Evolutionary conservation across 2,888 invertebrate genomes (phyloP).

Genomic region (Mythimna loreyi): DNA sequence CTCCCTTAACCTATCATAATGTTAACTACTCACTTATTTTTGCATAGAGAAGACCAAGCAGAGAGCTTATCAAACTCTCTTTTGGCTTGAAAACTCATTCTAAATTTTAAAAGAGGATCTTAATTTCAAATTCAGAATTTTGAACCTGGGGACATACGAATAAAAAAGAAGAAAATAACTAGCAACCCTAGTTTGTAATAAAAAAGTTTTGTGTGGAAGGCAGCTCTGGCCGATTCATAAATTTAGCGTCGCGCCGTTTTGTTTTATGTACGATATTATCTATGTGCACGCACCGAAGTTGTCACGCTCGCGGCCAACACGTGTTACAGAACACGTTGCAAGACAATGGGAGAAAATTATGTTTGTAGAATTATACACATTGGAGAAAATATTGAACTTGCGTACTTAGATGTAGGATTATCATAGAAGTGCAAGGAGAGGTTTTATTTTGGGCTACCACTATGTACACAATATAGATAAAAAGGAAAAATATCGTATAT

Average conservation of each 20-base stretch:
- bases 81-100: too few relatives aligned
- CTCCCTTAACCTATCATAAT: too few relatives aligned
- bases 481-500: too few relatives aligned
- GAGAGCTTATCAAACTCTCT: too few relatives aligned
- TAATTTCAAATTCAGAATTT: too few relatives aligned
- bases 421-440: neutral
- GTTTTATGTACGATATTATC: constrained; percentile 88
- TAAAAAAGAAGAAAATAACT: constrained; percentile 80
- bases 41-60: too few relatives aligned
- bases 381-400: neutral
- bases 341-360: constrained; percentile 29
- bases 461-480: too few relatives aligned
- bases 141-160: neutral
- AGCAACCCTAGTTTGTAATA: constrained; percentile 85
- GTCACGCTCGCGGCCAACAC: constrained; percentile 60
- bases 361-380: constrained; percentile 21
- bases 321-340: constrained; percentile 56
- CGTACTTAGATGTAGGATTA: neutral
- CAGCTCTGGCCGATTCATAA: constrained; percentile 88
- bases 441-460: too few relatives aligned
- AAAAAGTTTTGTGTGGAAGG: constrained; percentile 90
- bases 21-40: too few relatives aligned
- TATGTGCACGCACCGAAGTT: constrained; percentile 80
- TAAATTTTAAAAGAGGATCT: too few relatives aligned
- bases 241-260: constrained; percentile 88